Percentiles rank a stretch among this genome's conserved stretches.
phyloP scores from a whole-genome alignment of 2,888 invertebrate genomes.

The Dione juno region DNA sequence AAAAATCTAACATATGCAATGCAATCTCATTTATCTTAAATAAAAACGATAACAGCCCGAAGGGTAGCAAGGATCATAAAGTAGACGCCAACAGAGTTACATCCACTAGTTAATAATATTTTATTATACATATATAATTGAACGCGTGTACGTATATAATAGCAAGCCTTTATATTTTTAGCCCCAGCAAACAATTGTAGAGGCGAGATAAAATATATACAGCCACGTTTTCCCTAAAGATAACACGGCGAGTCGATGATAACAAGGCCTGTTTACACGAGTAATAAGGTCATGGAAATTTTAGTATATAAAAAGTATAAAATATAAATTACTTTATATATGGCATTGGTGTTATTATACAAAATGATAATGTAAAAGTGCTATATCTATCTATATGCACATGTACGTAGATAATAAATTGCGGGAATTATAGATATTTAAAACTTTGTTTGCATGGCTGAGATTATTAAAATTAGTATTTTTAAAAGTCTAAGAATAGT shows the following conservation, averaged over 20 bases:
- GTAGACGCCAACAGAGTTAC: too few relatives aligned
- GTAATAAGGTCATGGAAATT: constrained; percentile 25
- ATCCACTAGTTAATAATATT: too few relatives aligned
- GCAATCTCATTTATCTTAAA: too few relatives aligned
- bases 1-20: too few relatives aligned
- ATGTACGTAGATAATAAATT: not conserved
- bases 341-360: not conserved
- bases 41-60: too few relatives aligned
- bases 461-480: too few relatives aligned
- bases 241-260: constrained; percentile 23
- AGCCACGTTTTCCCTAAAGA: constrained; percentile 27
- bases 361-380: not conserved
- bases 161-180: constrained; percentile 1
- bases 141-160: not conserved
- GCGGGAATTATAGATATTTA: not conserved
- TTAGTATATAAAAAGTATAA: constrained; percentile 3
- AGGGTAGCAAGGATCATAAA: too few relatives aligned
- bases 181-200: not conserved
- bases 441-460: too few relatives aligned
- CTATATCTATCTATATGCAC: not conserved
- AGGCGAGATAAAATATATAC: constrained; percentile 19
- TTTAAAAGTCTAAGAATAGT: too few relatives aligned
- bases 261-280: constrained; percentile 10
- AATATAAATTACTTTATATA: constrained; percentile 7
- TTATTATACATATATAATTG: too few relatives aligned